Evolutionary conservation across 2,888 invertebrate genomes (phyloP).

Genomic region (Nymphalis polychloros): DNA sequence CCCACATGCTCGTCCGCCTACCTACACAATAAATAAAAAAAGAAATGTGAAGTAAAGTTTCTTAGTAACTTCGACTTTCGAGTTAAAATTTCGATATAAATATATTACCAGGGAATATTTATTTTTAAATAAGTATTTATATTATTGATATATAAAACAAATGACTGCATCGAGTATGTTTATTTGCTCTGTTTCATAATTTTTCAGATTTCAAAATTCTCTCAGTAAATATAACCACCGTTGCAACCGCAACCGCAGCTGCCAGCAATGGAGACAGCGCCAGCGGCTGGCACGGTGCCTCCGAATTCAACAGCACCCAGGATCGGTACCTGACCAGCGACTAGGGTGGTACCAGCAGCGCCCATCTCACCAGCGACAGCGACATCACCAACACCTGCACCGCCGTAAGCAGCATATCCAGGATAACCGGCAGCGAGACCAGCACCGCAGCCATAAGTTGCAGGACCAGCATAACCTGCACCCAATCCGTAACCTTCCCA

Average conservation of each 20-base stretch:
- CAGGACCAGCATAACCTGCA: background rate
- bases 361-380: constrained; percentile 45
- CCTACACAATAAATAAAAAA: too few relatives aligned
- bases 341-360: constrained; percentile 46
- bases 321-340: constrained; percentile 50
- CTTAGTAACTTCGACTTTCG: too few relatives aligned
- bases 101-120: too few relatives aligned
- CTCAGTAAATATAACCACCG: constrained; percentile 3
- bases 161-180: background rate
- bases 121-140: too few relatives aligned
- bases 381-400: constrained; percentile 42
- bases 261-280: constrained; percentile 45
- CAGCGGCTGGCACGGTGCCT: constrained; percentile 46
- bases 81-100: too few relatives aligned
- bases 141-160: too few relatives aligned
- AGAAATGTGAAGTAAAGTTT: too few relatives aligned
- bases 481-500: background rate
- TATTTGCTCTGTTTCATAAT: background rate
- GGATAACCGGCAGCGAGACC: constrained; percentile 11
- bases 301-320: constrained; percentile 50
- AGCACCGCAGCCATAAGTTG: background rate
- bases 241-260: constrained; percentile 40
- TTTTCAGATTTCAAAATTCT: background rate
- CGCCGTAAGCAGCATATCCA: constrained; percentile 35
- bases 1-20: too few relatives aligned